These are phyloP conservation scores for Polylopha cassiicola DNA, from an alignment of 2,888 invertebrate species.

Conservation along the genomic window DNA sequence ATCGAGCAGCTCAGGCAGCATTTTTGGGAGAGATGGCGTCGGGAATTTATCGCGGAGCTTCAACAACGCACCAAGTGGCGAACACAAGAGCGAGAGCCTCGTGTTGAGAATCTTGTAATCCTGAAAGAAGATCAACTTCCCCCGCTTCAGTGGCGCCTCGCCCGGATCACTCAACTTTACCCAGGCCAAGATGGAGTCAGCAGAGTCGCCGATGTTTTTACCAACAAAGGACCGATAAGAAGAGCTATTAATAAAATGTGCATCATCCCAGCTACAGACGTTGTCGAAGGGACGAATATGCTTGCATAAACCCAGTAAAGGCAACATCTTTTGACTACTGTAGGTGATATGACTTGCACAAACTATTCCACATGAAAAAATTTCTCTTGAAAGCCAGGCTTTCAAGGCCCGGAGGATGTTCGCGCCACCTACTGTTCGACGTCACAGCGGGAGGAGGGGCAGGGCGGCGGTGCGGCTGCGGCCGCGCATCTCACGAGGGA, in stretches of 20 bases:
- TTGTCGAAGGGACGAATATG: background rate
- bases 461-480: no score
- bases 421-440: no score
- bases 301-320: background rate
- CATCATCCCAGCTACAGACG: constrained; percentile 5
- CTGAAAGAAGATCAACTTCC: constrained; percentile 20
- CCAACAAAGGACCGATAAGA: constrained; percentile 10
- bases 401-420: background rate
- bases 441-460: no score
- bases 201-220: constrained; percentile 21
- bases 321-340: background rate
- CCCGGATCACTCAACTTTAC: constrained; percentile 19
- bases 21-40: constrained; percentile 4
- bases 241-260: constrained; percentile 16
- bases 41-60: background rate
- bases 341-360: no score
- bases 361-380: no score
- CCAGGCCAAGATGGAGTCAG: constrained; percentile 22
- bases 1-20: constrained; percentile 2
- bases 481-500: no score
- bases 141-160: constrained; percentile 24
- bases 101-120: constrained; percentile 8
- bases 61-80: constrained; percentile 4
- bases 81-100: background rate
- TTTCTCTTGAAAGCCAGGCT: background rate